These are phyloP conservation scores for Galerucella calmariensis DNA, from an alignment of 2,888 invertebrate species.

Conservation along the genomic window DNA sequence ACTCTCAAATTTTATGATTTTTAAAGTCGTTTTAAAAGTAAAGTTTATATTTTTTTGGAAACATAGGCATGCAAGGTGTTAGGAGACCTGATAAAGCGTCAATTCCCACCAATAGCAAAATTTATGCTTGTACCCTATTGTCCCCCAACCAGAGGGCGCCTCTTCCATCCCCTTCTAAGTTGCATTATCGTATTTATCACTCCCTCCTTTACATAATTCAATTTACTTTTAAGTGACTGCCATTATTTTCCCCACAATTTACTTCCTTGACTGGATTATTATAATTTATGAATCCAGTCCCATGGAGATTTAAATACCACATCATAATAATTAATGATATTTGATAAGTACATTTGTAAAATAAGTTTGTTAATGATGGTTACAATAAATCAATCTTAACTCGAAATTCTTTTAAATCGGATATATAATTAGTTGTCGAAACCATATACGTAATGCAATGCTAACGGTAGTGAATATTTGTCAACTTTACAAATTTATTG, in stretches of 20 bases:
- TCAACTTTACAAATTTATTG: constrained; percentile 11
- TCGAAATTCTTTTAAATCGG: constrained; percentile 1
- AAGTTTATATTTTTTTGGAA: too few species aligned
- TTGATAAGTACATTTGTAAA: constrained; percentile 5
- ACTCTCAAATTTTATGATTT: too few species aligned
- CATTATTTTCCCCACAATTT: background rate
- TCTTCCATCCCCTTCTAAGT: too few species aligned
- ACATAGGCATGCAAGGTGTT: too few species aligned
- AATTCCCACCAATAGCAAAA: too few species aligned
- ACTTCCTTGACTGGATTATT: background rate
- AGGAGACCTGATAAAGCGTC: too few species aligned
- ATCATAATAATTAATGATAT: background rate
- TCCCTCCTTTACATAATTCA: too few species aligned
- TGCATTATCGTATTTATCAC: too few species aligned
- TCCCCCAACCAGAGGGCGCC: too few species aligned
- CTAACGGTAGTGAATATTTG: constrained; percentile 17
- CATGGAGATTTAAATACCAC: constrained; percentile 2
- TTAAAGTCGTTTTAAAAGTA: too few species aligned
- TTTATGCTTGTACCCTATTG: too few species aligned
- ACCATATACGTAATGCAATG: background rate
- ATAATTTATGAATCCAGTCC: background rate
- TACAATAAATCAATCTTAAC: background rate
- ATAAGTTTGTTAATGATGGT: background rate
- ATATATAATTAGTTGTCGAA: constrained; percentile 3
- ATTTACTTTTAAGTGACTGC: too few species aligned